These are phyloP conservation scores for Okapia johnstoni DNA, from an alignment of 2,113 vertebrate species.

Conservation along the genomic window DNA sequence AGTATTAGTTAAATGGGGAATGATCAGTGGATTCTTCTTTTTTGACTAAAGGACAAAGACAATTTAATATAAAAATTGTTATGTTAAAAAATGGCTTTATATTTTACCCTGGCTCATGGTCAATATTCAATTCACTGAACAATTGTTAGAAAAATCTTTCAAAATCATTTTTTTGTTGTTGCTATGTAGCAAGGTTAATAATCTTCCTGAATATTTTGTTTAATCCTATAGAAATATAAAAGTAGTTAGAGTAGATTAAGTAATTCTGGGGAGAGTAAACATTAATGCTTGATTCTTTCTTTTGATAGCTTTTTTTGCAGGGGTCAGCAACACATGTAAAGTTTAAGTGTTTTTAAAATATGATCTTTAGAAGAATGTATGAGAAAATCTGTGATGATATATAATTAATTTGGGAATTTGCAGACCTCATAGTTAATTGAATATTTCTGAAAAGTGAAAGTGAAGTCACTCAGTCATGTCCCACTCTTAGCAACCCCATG, in stretches of 20 bases:
- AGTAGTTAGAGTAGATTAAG: not conserved
- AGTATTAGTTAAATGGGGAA: not conserved
- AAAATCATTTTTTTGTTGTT: not conserved
- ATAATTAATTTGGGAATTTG: conserved; percentile 61
- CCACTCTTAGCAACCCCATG: too few species aligned
- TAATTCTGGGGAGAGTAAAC: not conserved
- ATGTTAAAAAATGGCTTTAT: not conserved
- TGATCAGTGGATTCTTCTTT: not conserved
- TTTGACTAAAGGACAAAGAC: not conserved
- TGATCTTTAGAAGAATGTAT: not conserved
- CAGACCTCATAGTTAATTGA: conserved; percentile 38
- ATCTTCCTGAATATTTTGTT: not conserved
- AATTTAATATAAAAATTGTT: not conserved
- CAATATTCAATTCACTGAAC: not conserved
- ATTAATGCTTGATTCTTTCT: not conserved
- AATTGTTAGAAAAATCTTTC: not conserved
- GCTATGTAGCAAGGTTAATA: not conserved
- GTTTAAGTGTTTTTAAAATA: conserved; percentile 12
- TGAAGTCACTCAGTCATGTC: too few species aligned
- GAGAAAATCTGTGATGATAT: not conserved
- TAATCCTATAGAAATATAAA: not conserved
- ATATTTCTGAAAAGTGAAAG: conserved; percentile 29
- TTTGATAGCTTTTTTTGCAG: not conserved
- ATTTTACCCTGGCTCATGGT: not conserved
- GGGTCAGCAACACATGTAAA: not conserved